phyloP scores from a whole-genome alignment of 2,797 vertebrate genomes.

The Hemitrygon akajei region DNA sequence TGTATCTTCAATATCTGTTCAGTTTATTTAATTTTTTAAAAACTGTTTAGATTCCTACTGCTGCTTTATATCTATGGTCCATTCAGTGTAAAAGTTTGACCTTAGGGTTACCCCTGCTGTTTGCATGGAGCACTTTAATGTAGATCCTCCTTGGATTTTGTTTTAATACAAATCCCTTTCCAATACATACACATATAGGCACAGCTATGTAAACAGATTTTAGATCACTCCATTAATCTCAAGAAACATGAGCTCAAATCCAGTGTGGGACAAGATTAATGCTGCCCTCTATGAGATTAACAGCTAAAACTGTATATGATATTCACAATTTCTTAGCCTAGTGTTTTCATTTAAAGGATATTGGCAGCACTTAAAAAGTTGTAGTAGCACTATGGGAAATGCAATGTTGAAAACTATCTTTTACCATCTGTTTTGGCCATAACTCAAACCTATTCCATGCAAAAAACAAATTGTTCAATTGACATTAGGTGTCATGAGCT shows the following conservation, averaged over 20 bases:
- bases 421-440: constrained; percentile 8
- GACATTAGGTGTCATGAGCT: not conserved
- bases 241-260: constrained; percentile 22
- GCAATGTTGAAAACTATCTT: not conserved
- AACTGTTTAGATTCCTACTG: constrained; percentile 1
- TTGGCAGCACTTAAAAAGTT: constrained; percentile 24
- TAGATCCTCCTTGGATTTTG: constrained; percentile 34
- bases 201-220: constrained; percentile 30
- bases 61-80: not conserved
- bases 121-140: not conserved
- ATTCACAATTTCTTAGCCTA: not conserved
- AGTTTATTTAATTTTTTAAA: not conserved
- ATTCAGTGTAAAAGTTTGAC: constrained; percentile 15
- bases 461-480: not conserved
- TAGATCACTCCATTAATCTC: constrained; percentile 25
- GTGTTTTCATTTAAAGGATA: not conserved
- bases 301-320: not conserved
- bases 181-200: constrained; percentile 19
- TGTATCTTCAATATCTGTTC: not conserved
- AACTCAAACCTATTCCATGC: not conserved
- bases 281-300: constrained; percentile 24
- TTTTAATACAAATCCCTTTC: constrained; percentile 32
- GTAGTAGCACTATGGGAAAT: not conserved
- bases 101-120: constrained; percentile 24
- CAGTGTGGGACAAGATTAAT: constrained; percentile 12